phyloP scores from a whole-genome alignment of 2,888 invertebrate genomes.

The Cistogaster globosa region DNA sequence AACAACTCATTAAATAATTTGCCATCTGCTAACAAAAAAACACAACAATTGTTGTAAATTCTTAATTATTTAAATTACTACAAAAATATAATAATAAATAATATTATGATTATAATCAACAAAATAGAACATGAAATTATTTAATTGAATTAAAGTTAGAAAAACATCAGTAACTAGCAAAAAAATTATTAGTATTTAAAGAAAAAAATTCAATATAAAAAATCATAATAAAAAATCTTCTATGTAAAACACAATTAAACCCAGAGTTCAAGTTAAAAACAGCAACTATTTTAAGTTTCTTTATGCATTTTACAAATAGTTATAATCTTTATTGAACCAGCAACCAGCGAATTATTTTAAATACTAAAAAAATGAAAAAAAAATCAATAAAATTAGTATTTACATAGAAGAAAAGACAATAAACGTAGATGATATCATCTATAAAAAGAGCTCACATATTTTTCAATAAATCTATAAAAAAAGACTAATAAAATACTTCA shows the following conservation, averaged over 20 bases:
- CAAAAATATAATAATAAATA: constrained; percentile 16
- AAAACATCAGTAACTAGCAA: background rate
- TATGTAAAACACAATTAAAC: no score
- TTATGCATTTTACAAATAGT: no score
- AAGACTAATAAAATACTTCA: constrained; percentile 11
- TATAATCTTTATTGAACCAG: no score
- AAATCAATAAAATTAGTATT: constrained; percentile 12
- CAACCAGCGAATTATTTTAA: no score
- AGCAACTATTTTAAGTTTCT: no score
- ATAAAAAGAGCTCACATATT: constrained; percentile 47
- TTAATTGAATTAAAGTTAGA: constrained; percentile 26
- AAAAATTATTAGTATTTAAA: constrained; percentile 1
- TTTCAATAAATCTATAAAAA: constrained; percentile 14
- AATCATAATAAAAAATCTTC: no score
- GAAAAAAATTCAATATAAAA: constrained; percentile 13
- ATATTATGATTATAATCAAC: constrained; percentile 45
- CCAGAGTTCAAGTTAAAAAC: no score
- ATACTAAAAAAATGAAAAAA: no score
- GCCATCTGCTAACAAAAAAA: constrained; percentile 25
- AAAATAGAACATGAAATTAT: constrained; percentile 61
- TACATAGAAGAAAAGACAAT: constrained; percentile 28
- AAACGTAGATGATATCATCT: constrained; percentile 63
- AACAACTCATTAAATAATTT: constrained; percentile 48
- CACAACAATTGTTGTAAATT: constrained; percentile 21
- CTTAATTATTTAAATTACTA: background rate